Conservation (phyloP, 1,140 invertebrate genomes). For the Thaumatotibia leucotreta region DNA sequence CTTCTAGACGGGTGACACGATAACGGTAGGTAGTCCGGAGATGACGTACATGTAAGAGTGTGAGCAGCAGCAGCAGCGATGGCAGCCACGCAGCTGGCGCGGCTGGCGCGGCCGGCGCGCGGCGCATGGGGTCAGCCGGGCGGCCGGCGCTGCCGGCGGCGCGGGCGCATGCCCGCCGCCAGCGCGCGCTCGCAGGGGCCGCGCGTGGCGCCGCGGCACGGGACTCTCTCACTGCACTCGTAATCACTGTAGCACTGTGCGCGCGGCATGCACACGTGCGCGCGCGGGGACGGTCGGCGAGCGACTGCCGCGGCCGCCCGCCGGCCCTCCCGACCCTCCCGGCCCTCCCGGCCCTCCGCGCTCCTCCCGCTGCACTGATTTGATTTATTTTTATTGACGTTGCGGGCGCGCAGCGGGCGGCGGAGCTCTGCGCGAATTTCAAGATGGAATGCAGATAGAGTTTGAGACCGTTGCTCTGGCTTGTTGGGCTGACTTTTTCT, state of each 20-base stretch:
- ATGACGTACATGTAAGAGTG: conserved; percentile 51
- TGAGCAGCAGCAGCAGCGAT: conserved; percentile 57
- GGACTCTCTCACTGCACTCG: conserved; percentile 14
- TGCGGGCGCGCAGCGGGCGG: conserved; percentile 1
- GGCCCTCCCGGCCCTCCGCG: conserved; percentile 12
- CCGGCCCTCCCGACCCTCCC: background rate
- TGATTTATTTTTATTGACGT: conserved; percentile 12
- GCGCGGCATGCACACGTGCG: conserved; percentile 20
- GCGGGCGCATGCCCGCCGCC: conserved; percentile 40
- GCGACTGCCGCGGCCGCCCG: conserved; percentile 41
- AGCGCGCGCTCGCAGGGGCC: background rate
- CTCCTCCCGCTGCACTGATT: conserved; percentile 22
- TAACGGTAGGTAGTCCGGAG: no score
- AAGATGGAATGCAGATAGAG: conserved; percentile 11
- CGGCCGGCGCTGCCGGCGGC: conserved; percentile 39
- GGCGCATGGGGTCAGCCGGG: conserved; percentile 52
- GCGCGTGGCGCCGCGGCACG: background rate
- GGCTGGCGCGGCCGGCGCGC: conserved; percentile 39
- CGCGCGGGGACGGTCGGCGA: conserved; percentile 25
- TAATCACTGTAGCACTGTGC: conserved; percentile 16
- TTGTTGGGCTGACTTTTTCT: background rate
- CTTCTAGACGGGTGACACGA: no score
- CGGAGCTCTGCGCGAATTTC: conserved; percentile 6
- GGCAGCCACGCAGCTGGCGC: background rate
- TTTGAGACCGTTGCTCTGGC: background rate